Base-by-base conservation (phyloP, 2,888 invertebrate genomes). In the Incurvaria masculella region DNA sequence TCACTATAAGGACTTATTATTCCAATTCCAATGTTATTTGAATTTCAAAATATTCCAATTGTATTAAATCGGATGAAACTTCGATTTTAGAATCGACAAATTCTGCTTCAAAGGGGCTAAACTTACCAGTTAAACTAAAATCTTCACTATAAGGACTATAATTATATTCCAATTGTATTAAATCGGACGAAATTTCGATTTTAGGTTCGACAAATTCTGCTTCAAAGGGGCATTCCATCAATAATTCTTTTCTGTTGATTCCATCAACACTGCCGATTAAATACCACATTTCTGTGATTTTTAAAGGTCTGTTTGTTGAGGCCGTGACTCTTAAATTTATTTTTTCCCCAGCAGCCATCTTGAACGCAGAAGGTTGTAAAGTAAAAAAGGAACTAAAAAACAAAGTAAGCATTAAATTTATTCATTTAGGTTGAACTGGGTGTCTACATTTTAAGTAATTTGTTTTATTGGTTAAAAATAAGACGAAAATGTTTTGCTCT, bases 161-260 rank as follows among this genome's bases (percentile, higher is more conserved):
- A 57, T 83, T 79, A 55, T 79, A 68, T 50, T 69, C 72, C 57
- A 86, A 81, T 5, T 69, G 62, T 43, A 86, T 55, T 43, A 71
- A 58, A 4, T 60, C 57, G 41, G 81, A 72, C 11, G 79, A 79
- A 23, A 85, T 61, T 51, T 72, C 65, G 43, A 86, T 68, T 57
- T 71, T 70, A 1, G 86, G 85, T 54, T 83, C 81, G 1, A 82
- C 76, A 58, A 86, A 84, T 49, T 74, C 80, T 0, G 81, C 83
- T 33, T 61, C 62, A 44, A 85, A 63, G 51, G 64, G 65, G 53
- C 81, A 80, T 44, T 70, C 69, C 21, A 81, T 61, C 38, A 85
- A 63, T 40, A 81, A 56, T 55, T 80, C 78, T 43, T 81, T 79
- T 59, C 80, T 81, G 46, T 74, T 76, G 4, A 74, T 68, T 4